Conservation (phyloP, 2,113 vertebrate species). For the Xenopus borealis region DNA sequence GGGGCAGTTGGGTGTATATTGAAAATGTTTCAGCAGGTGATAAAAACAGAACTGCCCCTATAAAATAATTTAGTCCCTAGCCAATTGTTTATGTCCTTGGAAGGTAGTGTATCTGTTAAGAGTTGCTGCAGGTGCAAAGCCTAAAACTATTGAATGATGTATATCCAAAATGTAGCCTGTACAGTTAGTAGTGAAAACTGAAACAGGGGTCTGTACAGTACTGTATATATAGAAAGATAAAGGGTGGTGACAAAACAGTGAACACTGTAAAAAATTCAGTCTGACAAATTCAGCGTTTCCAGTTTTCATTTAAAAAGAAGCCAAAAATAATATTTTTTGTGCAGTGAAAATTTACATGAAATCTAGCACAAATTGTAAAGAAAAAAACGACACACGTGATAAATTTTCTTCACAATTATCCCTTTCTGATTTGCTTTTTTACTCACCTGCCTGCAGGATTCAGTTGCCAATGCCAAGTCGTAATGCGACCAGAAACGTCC, state of each 20-base stretch:
- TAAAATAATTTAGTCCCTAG: conserved; percentile 27
- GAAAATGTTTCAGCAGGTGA: conserved; percentile 27
- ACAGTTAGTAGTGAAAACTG: too few relatives aligned
- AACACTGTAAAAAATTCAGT: too few relatives aligned
- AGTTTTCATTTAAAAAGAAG: too few relatives aligned
- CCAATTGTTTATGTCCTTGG: conserved; percentile 34
- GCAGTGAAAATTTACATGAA: too few relatives aligned
- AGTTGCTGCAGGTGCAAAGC: conserved; percentile 22
- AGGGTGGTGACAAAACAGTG: too few relatives aligned
- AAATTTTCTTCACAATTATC: too few relatives aligned
- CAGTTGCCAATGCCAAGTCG: not conserved
- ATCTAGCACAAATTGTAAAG: too few relatives aligned
- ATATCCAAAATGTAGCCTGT: not conserved
- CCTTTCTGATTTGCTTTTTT: not conserved
- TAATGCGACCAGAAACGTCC: not conserved
- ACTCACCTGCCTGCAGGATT: conserved; percentile 4
- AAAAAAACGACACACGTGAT: too few relatives aligned
- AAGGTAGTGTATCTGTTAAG: conserved; percentile 23
- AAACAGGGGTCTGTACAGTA: too few relatives aligned
- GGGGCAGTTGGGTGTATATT: conserved; percentile 15
- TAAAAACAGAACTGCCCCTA: conserved; percentile 37
- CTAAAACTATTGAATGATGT: not conserved
- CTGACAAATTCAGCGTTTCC: too few relatives aligned
- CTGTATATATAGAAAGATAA: too few relatives aligned
- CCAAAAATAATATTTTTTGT: too few relatives aligned